Evolutionary conservation across 2,113 vertebrate species (phyloP), one percentile per base, ranked within the genome.

Genomic region (Mionectes macconnelli): DNA sequence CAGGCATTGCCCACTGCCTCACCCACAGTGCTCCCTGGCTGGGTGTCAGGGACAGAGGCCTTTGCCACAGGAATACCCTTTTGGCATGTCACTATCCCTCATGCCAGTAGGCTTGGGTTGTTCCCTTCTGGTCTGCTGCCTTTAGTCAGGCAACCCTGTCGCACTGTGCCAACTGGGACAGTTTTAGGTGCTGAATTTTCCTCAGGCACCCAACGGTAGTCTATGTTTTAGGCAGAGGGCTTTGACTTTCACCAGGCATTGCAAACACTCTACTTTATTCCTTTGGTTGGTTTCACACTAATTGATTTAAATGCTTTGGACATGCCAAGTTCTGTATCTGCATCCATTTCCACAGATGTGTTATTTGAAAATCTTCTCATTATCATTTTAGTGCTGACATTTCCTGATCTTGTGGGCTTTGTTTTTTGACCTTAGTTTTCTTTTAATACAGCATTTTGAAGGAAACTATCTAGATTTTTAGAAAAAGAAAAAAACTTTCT

Each of bases 141-240:
- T 49, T 69, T 78, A n/a, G 33, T 57, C 31, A 76, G 40, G 28
- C 20, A 85, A 6, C 14, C 3, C 28, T 24, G 21, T n/a, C 12
- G 73, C 40, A 31, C 11, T 0, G 0, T 25, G 45, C 11, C 67
- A 90, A 14, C 47, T 81, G 33, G 2, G 2, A 37, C 22, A 60
- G 33, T 33, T 78, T 60, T 20, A 50, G 18, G 23, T 18, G 14
- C 9, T 60, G 39, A 75, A 60, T 56, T 75, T 70, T 53, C 39
- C 39, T 52, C 53, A 42, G 39, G 28, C 25, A 66, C 20, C 11
- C 37, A 80, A 21, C 3, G 21, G 21, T 15, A 62, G 10, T 30
- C 66, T 30, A 25, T 13, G 4, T 28, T 88, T 84, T 31, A 73
- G 69, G 31, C 27, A 69, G 14, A 40, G 15, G 25, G 14, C 42